Evolutionary conservation across 2,888 invertebrate species (phyloP), one percentile per base, ranked within the genome.

Genomic region (Vesta saturnalis): DNA sequence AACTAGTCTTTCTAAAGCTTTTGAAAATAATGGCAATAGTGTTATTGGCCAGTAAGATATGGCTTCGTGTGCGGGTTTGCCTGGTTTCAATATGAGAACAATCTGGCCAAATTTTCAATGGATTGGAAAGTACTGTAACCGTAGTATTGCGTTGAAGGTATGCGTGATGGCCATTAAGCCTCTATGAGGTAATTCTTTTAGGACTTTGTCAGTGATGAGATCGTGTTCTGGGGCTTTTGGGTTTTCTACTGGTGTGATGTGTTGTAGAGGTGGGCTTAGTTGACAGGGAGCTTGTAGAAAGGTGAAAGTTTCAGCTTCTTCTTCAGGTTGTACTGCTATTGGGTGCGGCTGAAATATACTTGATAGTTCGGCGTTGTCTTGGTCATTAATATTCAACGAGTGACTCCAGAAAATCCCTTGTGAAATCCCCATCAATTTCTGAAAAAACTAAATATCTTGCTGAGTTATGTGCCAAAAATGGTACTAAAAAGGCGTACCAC

Each of bases 61-160:
- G 30, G 10, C 30, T 30, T 30, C 30, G 30, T 30, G 30, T 30
- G 30, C 30, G 10, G 30, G 30, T 30, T 30, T 30, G 10, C 6
- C 30, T 10, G 30, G 30, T 30, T 30, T 30, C 4, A 6, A 10
- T 6, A 30, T 30, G 10, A 30, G 30, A 30, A 12, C 60, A 22
- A 46, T 68, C 56, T 6, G 60, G 14, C 58, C 58, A 8, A 60
- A 60, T 47, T 60, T 60, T 18, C 60, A 54, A 5, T n/a, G 18
- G n/a, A 60, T 60, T 60, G 60, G 49, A 49, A 60, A 49, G 30
- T 60, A 60, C 62, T n/a, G n/a, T n/a, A n/a, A n/a, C n/a, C n/a
- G n/a, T n/a, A n/a, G n/a, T n/a, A n/a, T n/a, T n/a, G n/a, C 52
- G 62, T 55, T 62, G 55, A 18, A 62, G 39, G 39, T 19, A 19